Base-by-base conservation (phyloP, 1,140 invertebrate species). In the Drosophila elegans region DNA sequence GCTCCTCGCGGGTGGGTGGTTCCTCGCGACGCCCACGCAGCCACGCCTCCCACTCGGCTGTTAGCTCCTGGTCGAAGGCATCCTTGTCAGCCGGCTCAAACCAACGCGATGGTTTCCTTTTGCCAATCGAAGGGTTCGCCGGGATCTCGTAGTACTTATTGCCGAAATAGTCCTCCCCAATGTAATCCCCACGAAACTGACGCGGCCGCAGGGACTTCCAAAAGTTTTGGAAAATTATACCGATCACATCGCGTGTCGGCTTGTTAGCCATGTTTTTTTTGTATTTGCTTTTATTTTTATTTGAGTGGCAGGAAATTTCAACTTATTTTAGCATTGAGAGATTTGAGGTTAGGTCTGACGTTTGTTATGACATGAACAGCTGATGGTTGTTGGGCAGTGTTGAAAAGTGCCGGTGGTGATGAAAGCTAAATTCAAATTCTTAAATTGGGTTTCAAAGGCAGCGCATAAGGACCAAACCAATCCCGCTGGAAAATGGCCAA, bases 31-130 rank as follows among this genome's bases (percentile, higher is more conserved):
- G 74, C 1, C 83, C 80, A 1, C 97, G 93, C 25, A 98, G 92
- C 97, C 97, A 97, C 11, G 96, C 93, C 92, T 97, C 96, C 97
- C 97, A 98, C 92, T 97, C 96, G 3, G 96, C 94, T 4, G 96
- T 96, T 45, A 96, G 88, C 78, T 96, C 95, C 82, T 95, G 94
- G 46, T 95, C 93, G 79, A 96, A 95, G 10, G 91, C 86, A 0
- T 94, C 93, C 42, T 95, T 94, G 16, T 93, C 93, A 0, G 93
- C 84, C 1, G 96, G 96, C 61, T 94, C 94, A 93, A 96, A 97
- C 94, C 95, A 97, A 56, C 97, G 92, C 1, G 93, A 93, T 1
- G 94, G 78, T 75, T 93, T 95, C 45, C 94, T 93, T 83, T 94
- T 95, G 0, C 94, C 94, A 39, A 93, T 91, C 21, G 93, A 93